These are phyloP conservation scores for Naso thynnoides DNA, from an alignment of 2,797 vertebrate species.

Conservation along the genomic window DNA sequence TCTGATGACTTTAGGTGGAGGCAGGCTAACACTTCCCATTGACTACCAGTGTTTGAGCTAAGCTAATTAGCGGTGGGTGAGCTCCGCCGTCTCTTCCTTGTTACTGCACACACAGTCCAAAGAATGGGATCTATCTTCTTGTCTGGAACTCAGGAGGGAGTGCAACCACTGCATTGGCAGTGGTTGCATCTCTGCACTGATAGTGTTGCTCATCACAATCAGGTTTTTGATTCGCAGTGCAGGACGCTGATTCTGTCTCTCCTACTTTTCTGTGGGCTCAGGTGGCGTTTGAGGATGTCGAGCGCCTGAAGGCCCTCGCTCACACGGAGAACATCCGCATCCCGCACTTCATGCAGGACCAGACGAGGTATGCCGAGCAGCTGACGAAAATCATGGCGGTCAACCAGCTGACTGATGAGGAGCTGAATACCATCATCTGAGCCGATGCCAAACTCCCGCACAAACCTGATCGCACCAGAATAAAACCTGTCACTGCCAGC, in stretches of 20 bases:
- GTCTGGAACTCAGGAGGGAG: too few species aligned
- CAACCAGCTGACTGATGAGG: slow-evolving; percentile 90
- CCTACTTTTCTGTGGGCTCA: slow-evolving; percentile 51
- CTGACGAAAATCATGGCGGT: slow-evolving; percentile 93
- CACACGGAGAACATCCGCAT: slow-evolving; percentile 89
- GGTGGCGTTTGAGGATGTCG: slow-evolving; percentile 95
- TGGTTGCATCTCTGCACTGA: too few species aligned
- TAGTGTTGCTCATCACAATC: background rate
- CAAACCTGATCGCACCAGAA: background rate
- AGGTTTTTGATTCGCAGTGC: background rate
- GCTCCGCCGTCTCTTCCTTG: too few species aligned
- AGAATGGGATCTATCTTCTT: too few species aligned
- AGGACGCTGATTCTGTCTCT: background rate
- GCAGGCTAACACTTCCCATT: too few species aligned
- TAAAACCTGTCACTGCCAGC: slow-evolving; percentile 21
- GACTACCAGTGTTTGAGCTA: too few species aligned
- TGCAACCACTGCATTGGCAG: too few species aligned
- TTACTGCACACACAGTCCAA: too few species aligned
- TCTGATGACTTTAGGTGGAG: too few species aligned
- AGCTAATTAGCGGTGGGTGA: too few species aligned
- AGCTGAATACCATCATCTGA: slow-evolving; percentile 85
- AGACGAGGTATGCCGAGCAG: slow-evolving; percentile 87
- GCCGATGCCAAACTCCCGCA: background rate
- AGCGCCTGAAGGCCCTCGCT: slow-evolving; percentile 88
- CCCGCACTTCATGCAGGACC: slow-evolving; percentile 94